Base-by-base conservation (phyloP, 2,888 invertebrate genomes). In the Candidula unifasciata region DNA sequence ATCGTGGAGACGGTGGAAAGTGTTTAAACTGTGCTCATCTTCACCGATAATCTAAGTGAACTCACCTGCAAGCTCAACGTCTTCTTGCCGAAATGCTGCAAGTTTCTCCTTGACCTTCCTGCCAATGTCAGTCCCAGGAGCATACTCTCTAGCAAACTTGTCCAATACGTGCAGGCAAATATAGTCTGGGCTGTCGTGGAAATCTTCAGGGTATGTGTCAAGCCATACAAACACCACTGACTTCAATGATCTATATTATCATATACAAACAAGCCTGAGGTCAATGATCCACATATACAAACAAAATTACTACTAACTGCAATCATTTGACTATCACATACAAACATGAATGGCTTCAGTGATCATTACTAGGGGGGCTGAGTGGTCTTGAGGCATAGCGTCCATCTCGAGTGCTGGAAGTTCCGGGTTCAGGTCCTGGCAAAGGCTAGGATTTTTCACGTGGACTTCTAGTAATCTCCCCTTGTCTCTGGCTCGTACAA, bases 201-300 rank as follows among this genome's bases (percentile, higher is more conserved):
- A 97, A 94, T 99, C 99, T 94, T 99, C 98, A 68, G 98, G 97
- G 94, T 98, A 99, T 85, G 97, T 97, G 94, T 99, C 99, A 93
- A 99, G 94, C 99, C 99, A 99, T 73, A 99, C 98, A 93, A 98
- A 97, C 89, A 99, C 95, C 69, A 94, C 93, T 54, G 93, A 93
- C 82, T 93, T 91, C 54, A 94, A 90, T 5, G 94, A 92, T 83
- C 93, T 94, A 87, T 52, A 86, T 87, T n/a, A 79, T 16, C 80
- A 71, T 57, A 52, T 83, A 1, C 44, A 44, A 3, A 44, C 44
- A 44, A 44, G n/a, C n/a, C n/a, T n/a, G n/a, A n/a, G n/a, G n/a
- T n/a, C n/a, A n/a, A n/a, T n/a, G n/a, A n/a, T n/a, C n/a, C n/a
- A n/a, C n/a, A n/a, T n/a, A n/a, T n/a, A 99, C 94, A 99, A 99